These are phyloP conservation scores for cattle (Bos taurus) DNA, from an alignment of 2,113 vertebrate species.

Conservation along the genomic window DNA sequence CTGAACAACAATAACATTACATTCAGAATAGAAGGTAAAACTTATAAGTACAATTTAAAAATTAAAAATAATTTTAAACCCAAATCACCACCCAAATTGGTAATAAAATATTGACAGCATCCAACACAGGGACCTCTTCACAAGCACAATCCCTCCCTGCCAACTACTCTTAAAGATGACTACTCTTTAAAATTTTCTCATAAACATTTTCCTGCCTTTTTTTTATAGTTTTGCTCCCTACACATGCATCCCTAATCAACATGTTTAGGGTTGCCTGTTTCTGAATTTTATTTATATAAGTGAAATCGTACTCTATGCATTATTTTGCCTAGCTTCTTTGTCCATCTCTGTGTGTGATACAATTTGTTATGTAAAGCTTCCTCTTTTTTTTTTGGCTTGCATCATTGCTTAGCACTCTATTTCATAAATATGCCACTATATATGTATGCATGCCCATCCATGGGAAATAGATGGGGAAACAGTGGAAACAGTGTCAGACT, in stretches of 20 bases:
- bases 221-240: background rate
- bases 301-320: background rate
- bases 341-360: background rate
- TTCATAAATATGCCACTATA: background rate
- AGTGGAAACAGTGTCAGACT: too few species aligned
- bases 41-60: background rate
- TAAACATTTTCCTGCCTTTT: background rate
- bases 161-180: background rate
- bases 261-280: background rate
- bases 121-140: background rate
- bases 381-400: background rate
- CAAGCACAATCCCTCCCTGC: background rate
- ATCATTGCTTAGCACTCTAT: background rate
- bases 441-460: background rate
- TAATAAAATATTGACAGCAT: background rate
- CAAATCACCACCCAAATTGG: background rate
- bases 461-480: too few species aligned
- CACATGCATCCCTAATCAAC: background rate
- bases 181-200: background rate
- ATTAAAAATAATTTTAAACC: background rate
- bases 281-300: background rate
- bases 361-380: background rate
- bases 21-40: background rate
- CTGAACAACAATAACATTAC: background rate
- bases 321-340: background rate